These are phyloP conservation scores for Patagioenas fasciata DNA, from an alignment of 2,113 vertebrate genomes.

Conservation along the genomic window DNA sequence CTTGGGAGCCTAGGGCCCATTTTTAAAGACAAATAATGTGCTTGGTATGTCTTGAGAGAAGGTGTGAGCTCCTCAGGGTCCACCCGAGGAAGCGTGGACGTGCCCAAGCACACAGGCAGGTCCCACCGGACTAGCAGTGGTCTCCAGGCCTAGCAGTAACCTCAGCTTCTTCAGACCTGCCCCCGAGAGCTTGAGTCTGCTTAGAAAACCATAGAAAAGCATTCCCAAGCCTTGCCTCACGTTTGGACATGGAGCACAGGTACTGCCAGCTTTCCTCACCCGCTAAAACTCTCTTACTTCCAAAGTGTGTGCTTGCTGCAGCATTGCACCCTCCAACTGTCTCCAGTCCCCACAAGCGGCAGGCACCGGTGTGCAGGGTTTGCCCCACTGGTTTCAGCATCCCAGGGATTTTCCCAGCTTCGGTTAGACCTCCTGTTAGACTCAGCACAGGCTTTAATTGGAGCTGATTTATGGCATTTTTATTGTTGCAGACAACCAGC, in stretches of 20 bases:
- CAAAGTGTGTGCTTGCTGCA: neutral
- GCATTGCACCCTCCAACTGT: neutral
- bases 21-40: neutral
- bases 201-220: neutral
- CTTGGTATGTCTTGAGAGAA: neutral
- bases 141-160: neutral
- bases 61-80: neutral
- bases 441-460: constrained; percentile 16
- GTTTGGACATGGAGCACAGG: neutral
- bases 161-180: neutral
- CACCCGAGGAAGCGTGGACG: accelerated
- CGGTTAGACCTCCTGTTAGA: neutral
- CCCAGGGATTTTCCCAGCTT: neutral
- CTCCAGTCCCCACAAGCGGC: neutral
- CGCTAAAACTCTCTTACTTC: neutral
- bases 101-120: accelerated
- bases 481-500: constrained; percentile 52
- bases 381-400: neutral
- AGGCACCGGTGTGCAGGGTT: accelerated
- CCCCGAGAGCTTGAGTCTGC: neutral
- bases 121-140: neutral
- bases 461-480: constrained; percentile 43
- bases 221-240: neutral
- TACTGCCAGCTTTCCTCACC: neutral
- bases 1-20: neutral